These are phyloP conservation scores for Eucera pruinosa DNA, from an alignment of 2,888 invertebrate genomes.

Conservation along the genomic window DNA sequence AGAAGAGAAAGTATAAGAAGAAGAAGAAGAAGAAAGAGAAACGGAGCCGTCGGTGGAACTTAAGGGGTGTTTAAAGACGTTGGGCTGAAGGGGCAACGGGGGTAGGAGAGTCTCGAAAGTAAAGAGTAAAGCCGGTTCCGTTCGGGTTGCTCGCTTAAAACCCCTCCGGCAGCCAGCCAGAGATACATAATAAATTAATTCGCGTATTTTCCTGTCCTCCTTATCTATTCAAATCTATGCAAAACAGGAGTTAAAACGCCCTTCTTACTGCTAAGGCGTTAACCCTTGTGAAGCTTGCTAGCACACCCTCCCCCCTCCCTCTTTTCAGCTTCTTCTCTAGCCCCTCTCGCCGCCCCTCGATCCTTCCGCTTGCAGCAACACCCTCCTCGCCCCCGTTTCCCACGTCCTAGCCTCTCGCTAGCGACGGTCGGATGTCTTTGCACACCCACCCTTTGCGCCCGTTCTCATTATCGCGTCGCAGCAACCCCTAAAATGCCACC, in stretches of 20 bases:
- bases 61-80: conserved; percentile 76
- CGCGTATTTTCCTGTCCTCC: conserved; percentile 80
- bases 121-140: conserved; percentile 76
- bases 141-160: conserved; percentile 55
- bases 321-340: conserved; percentile 63
- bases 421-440: conserved; percentile 80
- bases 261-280: conserved; percentile 77
- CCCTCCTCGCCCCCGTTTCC: conserved; percentile 59
- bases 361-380: conserved; percentile 57
- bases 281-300: conserved; percentile 77
- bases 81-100: conserved; percentile 55
- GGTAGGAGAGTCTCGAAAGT: conserved; percentile 63
- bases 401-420: conserved; percentile 72
- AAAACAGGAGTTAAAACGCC: conserved; percentile 83
- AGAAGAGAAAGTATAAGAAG: not conserved
- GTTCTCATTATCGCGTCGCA: conserved; percentile 83
- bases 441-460: conserved; percentile 80
- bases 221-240: conserved; percentile 85
- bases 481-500: conserved; percentile 82
- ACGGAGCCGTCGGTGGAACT: conserved; percentile 24
- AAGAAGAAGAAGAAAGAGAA: not conserved
- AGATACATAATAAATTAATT: conserved; percentile 84
- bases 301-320: conserved; percentile 43
- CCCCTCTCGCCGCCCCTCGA: conserved; percentile 47
- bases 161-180: conserved; percentile 72